Conservation (phyloP, 1,140 invertebrate genomes). For the Neodiprion pinetum region DNA sequence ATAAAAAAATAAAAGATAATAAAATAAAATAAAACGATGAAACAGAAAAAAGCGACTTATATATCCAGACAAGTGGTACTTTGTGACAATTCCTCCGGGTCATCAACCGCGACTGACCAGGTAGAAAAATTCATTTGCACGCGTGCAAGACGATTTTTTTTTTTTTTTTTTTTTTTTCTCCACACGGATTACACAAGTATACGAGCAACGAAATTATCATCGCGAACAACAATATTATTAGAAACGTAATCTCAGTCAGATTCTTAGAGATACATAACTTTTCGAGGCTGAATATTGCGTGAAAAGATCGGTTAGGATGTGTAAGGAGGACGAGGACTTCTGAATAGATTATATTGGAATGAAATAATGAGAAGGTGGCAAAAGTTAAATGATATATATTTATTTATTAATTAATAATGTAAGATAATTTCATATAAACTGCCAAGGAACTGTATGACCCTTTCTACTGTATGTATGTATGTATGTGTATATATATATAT, state of each 20-base stretch:
- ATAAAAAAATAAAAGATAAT: background rate
- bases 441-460: slow-evolving; percentile 55
- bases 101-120: background rate
- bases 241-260: too few relatives aligned
- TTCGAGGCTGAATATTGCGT: background rate
- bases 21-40: background rate
- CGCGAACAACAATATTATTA: too few relatives aligned
- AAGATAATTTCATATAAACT: slow-evolving; percentile 56
- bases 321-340: background rate
- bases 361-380: slow-evolving; percentile 3
- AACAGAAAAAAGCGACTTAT: background rate
- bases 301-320: background rate
- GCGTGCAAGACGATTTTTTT: background rate
- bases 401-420: slow-evolving; percentile 51
- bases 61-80: background rate
- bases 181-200: too few relatives aligned
- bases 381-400: slow-evolving; percentile 50
- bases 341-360: background rate
- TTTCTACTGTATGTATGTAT: slow-evolving; percentile 20
- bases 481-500: slow-evolving; percentile 20
- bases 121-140: background rate
- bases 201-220: too few relatives aligned
- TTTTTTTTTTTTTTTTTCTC: background rate
- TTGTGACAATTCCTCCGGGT: background rate
- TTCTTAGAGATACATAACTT: too few relatives aligned